Evolutionary conservation across 2,113 vertebrate species (phyloP).

Genomic region (Madoqua kirkii): DNA sequence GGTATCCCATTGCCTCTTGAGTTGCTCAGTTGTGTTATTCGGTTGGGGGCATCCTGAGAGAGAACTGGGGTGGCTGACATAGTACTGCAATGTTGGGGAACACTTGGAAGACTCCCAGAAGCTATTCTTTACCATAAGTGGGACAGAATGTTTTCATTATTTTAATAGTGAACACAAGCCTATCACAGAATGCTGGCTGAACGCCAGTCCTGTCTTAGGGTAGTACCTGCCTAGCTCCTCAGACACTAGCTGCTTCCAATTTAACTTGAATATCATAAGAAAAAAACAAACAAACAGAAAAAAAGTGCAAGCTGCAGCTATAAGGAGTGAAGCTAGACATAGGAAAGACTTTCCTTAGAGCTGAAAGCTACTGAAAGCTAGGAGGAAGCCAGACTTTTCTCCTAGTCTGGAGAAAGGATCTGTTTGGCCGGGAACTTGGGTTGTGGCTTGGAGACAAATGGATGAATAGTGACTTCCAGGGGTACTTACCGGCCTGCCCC

Average conservation of each 20-base stretch:
- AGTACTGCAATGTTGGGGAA: not conserved
- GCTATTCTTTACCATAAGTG: not conserved
- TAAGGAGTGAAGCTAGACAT: not conserved
- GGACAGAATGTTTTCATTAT: not conserved
- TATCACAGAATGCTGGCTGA: not conserved
- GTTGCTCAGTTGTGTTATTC: not conserved
- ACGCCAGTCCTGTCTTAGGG: not conserved
- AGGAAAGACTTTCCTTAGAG: not conserved
- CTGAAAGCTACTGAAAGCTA: not conserved
- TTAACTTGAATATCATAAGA: not conserved
- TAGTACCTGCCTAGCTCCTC: not conserved
- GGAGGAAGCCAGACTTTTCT: not conserved
- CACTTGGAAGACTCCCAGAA: not conserved
- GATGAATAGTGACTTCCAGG: not conserved
- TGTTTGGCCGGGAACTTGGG: not conserved
- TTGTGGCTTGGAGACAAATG: not conserved
- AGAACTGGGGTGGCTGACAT: not conserved
- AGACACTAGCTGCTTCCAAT: not conserved
- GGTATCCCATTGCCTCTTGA: not conserved
- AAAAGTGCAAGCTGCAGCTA: not conserved
- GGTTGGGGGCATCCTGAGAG: not conserved
- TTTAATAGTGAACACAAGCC: not conserved
- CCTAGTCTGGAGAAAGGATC: not conserved
- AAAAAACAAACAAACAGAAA: not conserved
- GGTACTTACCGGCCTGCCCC: not conserved